Conservation (phyloP, 2,888 invertebrate genomes). For the Atherix ibis region DNA sequence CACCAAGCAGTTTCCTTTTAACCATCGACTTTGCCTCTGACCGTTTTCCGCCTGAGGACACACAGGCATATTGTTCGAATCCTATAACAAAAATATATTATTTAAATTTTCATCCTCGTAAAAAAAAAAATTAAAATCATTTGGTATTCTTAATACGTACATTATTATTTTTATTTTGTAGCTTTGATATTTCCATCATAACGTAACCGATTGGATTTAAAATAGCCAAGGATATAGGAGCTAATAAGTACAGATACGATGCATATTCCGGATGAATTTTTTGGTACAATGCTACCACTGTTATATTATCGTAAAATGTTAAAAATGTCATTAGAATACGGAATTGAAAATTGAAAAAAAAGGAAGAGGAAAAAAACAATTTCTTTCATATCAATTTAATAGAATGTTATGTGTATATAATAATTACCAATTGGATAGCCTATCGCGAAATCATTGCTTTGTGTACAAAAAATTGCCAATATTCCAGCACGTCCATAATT, state of each 20-base stretch:
- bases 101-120: neutral
- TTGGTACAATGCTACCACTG: slow-evolving; percentile 72
- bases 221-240: slow-evolving; percentile 83
- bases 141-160: slow-evolving; percentile 13
- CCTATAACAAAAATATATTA: neutral
- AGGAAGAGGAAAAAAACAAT: no score
- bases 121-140: slow-evolving; percentile 3
- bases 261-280: slow-evolving; percentile 79
- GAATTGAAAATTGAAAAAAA: neutral
- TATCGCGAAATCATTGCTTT: slow-evolving; percentile 94
- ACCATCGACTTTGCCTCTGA: slow-evolving; percentile 18
- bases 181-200: slow-evolving; percentile 56
- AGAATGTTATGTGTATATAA: no score
- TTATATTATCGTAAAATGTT: slow-evolving; percentile 18
- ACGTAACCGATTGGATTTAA: slow-evolving; percentile 85
- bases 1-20: slow-evolving; percentile 21
- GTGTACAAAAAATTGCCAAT: slow-evolving; percentile 88
- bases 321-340: neutral
- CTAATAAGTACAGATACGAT: slow-evolving; percentile 79
- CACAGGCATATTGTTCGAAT: slow-evolving; percentile 15
- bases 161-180: slow-evolving; percentile 7
- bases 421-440: slow-evolving; percentile 83
- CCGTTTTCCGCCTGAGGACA: slow-evolving; percentile 24
- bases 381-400: no score
- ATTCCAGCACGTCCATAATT: slow-evolving; percentile 77